Base-by-base conservation (phyloP, 1,140 invertebrate genomes). In the Drosophila littoralis region DNA sequence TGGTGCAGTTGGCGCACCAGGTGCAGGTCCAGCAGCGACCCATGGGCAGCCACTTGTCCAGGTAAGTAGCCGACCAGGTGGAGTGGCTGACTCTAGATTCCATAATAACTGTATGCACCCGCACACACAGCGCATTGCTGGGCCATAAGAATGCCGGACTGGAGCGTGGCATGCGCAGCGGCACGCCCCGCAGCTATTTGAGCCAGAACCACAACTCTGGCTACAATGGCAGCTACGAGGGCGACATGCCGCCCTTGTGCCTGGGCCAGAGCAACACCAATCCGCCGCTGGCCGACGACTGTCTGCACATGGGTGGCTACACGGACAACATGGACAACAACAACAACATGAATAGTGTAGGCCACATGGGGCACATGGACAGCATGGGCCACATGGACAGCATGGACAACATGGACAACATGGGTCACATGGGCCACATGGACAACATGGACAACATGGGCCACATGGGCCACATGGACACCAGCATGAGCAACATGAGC, bases 11-110 rank as follows among this genome's bases (percentile, higher is more conserved):
- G 46, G 32, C 61, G 6, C 42, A 72, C 17, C 6, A 81, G 50
- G 28, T 51, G 10, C 46, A 50, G 8, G 65, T 50, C 0, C 54
- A 54, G 22, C 60, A 85, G 58, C 66, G 70, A 38, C 48, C 81
- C 8, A 33, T 66, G 9, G 36, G 7, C 6, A 22, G 9, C 5
- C 43, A n/a, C 33, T 10, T 71, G 15, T 4, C 1, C 51, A 57
- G 61, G 74, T 76, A 46, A 67, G 74, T 28, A 28, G 22, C 22
- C 22, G 3, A 28, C 4, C 22, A 28, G 22, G 22, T 5, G 22
- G n/a, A n/a, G n/a, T n/a, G n/a, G n/a, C n/a, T n/a, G n/a, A n/a
- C n/a, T n/a, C n/a, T n/a, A 28, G 22, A 0, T 28, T 28, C 22
- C 22, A 28, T 5, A 28, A 0, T 28, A 28, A 28, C 22, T 28